Evolutionary conservation across 1,140 invertebrate species (phyloP).

Genomic region (Sesamia nonagrioides): DNA sequence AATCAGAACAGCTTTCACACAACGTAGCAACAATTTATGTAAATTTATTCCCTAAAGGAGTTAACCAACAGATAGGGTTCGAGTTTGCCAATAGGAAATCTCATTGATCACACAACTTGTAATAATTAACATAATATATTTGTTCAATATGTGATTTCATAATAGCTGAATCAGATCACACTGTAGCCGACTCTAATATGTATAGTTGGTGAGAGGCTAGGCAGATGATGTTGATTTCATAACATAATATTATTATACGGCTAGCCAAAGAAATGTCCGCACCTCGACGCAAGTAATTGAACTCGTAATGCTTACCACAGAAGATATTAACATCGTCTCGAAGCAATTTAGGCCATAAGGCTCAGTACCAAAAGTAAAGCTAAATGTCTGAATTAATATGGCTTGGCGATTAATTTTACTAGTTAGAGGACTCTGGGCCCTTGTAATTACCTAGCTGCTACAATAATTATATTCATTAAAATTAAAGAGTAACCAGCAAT

Average conservation of each 20-base stretch:
- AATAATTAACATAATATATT: no score
- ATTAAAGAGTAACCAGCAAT: neutral
- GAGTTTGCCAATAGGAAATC: no score
- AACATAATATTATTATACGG: neutral
- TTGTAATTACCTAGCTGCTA: slow-evolving; percentile 20
- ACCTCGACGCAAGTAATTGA: neutral
- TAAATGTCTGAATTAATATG: neutral
- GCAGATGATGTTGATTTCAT: no score
- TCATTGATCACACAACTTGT: no score
- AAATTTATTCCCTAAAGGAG: no score
- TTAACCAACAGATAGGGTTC: no score
- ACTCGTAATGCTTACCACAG: neutral
- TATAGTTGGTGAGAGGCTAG: no score
- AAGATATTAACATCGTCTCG: neutral
- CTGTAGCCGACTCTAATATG: no score
- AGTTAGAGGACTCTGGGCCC: neutral
- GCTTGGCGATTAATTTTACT: neutral
- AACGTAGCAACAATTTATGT: no score
- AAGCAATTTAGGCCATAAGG: neutral
- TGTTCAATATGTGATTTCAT: no score
- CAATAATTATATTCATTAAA: slow-evolving; percentile 9
- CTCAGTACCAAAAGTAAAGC: slow-evolving; percentile 3
- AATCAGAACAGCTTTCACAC: no score
- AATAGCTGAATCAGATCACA: no score
- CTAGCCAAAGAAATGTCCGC: neutral